Evolutionary conservation across 2,797 vertebrate species (phyloP).

Genomic region (Morelia viridis): DNA sequence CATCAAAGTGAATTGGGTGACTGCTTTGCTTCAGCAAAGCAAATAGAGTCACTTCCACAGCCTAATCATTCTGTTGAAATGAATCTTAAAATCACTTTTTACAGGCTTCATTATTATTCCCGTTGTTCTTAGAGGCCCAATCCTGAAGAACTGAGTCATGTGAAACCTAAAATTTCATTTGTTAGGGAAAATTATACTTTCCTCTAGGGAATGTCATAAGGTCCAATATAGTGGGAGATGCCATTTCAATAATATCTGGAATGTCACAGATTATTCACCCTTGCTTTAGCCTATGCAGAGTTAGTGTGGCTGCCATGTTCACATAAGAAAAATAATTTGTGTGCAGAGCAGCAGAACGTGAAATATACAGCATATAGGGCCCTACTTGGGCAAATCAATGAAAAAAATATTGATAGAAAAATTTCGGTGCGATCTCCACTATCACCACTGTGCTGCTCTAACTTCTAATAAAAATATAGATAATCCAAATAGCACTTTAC

Average conservation of each 20-base stretch:
- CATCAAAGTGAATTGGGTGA: too few species aligned
- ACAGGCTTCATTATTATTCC: background rate
- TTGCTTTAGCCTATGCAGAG: background rate
- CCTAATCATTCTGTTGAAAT: too few species aligned
- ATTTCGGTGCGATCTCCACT: background rate
- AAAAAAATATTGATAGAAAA: background rate
- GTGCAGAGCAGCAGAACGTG: background rate
- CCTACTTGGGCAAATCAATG: background rate
- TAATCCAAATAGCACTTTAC: background rate
- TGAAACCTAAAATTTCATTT: too few species aligned
- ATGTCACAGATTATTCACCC: background rate
- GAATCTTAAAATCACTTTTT: too few species aligned
- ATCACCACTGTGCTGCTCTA: background rate
- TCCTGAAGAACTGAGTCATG: background rate
- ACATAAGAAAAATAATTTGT: background rate
- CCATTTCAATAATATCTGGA: background rate
- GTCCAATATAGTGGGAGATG: background rate
- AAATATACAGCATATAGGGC: background rate
- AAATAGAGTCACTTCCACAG: too few species aligned
- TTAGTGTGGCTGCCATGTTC: background rate
- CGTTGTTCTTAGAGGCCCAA: background rate
- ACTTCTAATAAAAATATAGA: background rate
- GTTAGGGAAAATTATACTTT: too few species aligned
- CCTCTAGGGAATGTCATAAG: background rate
- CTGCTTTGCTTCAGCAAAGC: too few species aligned